Evolutionary conservation across 2,888 invertebrate species (phyloP), one percentile per base, ranked within the genome.

Genomic region (Cheilosia grossa): DNA sequence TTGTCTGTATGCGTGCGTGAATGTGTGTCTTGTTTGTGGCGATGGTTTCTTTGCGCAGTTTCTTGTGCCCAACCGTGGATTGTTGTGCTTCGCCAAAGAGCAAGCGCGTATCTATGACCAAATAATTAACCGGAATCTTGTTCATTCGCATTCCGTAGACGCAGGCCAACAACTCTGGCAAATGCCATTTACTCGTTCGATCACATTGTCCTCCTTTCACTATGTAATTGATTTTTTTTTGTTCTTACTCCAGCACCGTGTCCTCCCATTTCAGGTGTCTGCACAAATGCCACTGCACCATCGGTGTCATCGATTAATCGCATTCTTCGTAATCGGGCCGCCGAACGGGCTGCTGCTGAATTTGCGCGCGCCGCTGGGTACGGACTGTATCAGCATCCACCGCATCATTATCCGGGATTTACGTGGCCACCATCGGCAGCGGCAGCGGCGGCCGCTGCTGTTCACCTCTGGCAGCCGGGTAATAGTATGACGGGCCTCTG

Each of bases 301-400:
- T 98, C 98, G 64, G 98, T 99, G 3, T 98, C 98, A 89, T 98
- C 98, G 88, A 99, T 99, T 92, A 99, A 98, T 93, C 94, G 99
- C 89, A 99, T 99, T 90, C 93, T 99, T 70, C 93, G 99, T 87
- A 99, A 99, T 91, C 94, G 99, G 13, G 99, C 99, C 0, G 98
- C 99, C 0, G 99, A 99, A 91, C 93, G 98, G 6, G 98, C 98
- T 0, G 98, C 98, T 0, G 98, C 98, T 0, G 98, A 99, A 92
- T 98, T 99, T 89, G 98, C 98, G 0, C 93, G 98, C 17, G 97
- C 97, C 0, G 97, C 98, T 0, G 97, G 97, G 15, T 98, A 97
- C 90, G 97, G 97, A 0, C 93, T 97, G 9, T 96, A 97, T 91
- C 95, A 95, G 63, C 95, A 95, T 10, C 87, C 90, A 30, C 89